phyloP scores from a whole-genome alignment of 2,113 vertebrate genomes.

The Globicephala melas region DNA sequence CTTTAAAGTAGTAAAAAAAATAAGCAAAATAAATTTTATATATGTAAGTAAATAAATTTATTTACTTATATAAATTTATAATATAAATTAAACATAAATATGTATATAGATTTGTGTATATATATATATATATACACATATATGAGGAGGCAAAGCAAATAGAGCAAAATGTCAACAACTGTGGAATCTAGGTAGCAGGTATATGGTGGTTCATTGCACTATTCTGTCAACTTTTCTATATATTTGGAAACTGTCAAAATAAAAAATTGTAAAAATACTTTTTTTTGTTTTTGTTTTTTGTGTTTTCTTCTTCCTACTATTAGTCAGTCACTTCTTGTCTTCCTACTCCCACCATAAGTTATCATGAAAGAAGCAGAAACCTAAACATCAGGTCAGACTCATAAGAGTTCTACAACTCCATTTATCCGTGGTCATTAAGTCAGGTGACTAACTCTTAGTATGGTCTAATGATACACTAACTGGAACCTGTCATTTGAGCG shows the following conservation, averaged over 20 bases:
- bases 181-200: neutral
- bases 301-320: neutral
- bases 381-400: neutral
- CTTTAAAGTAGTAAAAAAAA: neutral
- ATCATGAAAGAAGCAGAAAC: neutral
- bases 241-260: slow-evolving; percentile 14
- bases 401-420: neutral
- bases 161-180: neutral
- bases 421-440: neutral
- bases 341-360: neutral
- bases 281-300: neutral
- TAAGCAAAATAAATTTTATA: neutral
- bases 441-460: neutral
- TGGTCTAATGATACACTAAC: neutral
- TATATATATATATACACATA: too few relatives aligned
- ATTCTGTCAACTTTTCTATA: neutral
- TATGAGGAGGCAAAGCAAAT: neutral
- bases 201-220: neutral
- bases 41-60: neutral
- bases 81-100: neutral
- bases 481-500: neutral
- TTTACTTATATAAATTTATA: neutral
- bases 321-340: neutral
- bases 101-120: neutral
- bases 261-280: neutral